phyloP scores from a whole-genome alignment of 2,888 invertebrate genomes.

The Junonia oenone region DNA sequence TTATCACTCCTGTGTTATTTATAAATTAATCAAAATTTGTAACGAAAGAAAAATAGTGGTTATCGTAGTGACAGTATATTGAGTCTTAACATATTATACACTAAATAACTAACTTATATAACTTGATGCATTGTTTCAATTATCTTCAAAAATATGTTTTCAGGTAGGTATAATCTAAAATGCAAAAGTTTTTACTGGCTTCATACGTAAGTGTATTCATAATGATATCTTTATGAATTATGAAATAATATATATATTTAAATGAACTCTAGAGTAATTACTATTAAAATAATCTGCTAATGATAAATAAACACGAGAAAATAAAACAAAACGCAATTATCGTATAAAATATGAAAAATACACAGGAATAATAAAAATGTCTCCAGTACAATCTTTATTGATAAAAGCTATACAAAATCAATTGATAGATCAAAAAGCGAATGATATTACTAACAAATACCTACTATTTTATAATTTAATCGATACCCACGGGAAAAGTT shows the following conservation, averaged over 20 bases:
- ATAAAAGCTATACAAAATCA: conserved; percentile 44
- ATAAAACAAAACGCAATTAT: not conserved
- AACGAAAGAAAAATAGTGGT: not conserved
- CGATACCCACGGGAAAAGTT: conserved; percentile 43
- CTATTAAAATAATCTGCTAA: not conserved
- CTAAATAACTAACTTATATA: conserved; percentile 25
- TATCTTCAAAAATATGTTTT: not conserved
- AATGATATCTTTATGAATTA: conserved; percentile 1
- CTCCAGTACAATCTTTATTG: conserved; percentile 34
- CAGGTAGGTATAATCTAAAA: conserved; percentile 3
- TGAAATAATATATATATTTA: not conserved
- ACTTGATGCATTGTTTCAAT: not conserved
- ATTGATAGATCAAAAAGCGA: conserved; percentile 42
- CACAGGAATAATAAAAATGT: conserved; percentile 28
- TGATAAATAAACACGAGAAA: not conserved
- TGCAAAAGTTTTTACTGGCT: conserved; percentile 13
- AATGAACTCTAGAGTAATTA: not conserved
- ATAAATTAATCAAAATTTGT: conserved; percentile 1
- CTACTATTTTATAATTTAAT: conserved; percentile 34
- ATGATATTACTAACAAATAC: conserved; percentile 37
- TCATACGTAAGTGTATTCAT: not conserved
- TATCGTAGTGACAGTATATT: conserved; percentile 1
- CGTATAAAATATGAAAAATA: not conserved
- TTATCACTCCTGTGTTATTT: conserved; percentile 24
- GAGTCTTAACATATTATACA: conserved; percentile 7